phyloP scores from a whole-genome alignment of 2,113 vertebrate species.

The Sapayoa aenigma region DNA sequence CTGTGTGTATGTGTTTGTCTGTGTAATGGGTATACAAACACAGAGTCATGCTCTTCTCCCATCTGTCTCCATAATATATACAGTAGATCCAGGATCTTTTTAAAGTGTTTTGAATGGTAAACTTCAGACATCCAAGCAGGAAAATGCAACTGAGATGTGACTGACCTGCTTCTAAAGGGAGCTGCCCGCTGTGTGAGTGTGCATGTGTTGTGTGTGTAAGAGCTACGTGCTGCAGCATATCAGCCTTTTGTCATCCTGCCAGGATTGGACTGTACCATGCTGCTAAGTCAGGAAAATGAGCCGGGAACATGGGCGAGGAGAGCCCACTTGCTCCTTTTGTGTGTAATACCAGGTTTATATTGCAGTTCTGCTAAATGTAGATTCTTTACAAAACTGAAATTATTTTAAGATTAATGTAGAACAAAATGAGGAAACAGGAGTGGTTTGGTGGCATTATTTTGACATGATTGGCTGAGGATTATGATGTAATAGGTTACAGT shows the following conservation, averaged over 20 bases:
- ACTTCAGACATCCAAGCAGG: constrained; percentile 66
- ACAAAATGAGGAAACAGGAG: constrained; percentile 84
- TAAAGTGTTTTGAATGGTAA: constrained; percentile 24
- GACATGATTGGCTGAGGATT: constrained; percentile 92
- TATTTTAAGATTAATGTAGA: constrained; percentile 76
- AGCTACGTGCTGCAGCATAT: constrained; percentile 86
- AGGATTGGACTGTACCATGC: constrained; percentile 79
- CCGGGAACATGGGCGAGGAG: background rate
- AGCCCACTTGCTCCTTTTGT: constrained; percentile 40
- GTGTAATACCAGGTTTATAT: background rate
- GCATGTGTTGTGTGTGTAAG: background rate
- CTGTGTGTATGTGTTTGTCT: background rate
- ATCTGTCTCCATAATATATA: background rate
- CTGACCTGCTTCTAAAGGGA: constrained; percentile 63
- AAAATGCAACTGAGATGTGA: constrained; percentile 66
- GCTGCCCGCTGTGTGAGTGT: constrained; percentile 61
- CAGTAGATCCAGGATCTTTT: background rate
- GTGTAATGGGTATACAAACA: background rate
- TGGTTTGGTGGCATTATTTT: constrained; percentile 87
- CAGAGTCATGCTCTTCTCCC: background rate
- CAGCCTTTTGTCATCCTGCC: constrained; percentile 87
- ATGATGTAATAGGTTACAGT: constrained; percentile 98
- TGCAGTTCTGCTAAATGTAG: constrained; percentile 30
- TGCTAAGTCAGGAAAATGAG: constrained; percentile 70
- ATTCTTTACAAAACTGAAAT: constrained; percentile 43